Evolutionary conservation across 2,797 vertebrate genomes (phyloP), one percentile per base, ranked within the genome.

Genomic region (Alca torda): DNA sequence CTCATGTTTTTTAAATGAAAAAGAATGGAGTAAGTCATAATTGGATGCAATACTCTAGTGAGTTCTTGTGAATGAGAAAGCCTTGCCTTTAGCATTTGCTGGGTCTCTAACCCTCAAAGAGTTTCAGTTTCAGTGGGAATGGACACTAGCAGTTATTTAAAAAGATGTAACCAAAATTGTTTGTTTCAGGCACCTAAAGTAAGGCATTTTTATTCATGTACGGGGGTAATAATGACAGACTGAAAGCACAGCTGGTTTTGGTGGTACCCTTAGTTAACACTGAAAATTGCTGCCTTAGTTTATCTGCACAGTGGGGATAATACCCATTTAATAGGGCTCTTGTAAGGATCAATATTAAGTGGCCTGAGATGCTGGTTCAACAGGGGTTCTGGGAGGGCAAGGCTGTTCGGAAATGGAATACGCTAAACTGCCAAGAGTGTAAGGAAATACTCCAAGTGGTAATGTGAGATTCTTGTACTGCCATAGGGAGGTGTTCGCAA

Each of bases 361-460:
- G 30, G 30, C 53, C 48, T 4, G 5, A 81, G 83, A 8, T 76
- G 59, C 37, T 74, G 65, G 31, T 70, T 91, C 39, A 18, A 0
- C 35, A 77, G 25, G 28, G 30, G 30, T 37, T 73, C n/a, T 79
- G 43, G 37, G 70, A 87, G 45, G 30, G 30, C 48, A 59, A 37
- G 31, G 57, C 46, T n/a, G 50, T 67, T 89, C 68, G 75, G 87
- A 81, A 48, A 53, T 13, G 18, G 70, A 89, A 75, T 30, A 57
- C 4, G 24, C 50, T 59, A 3, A 33, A 16, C 41, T 85, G 75
- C 23, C 48, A 30, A 4, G 30, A 31, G 59, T 16, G 87, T 81
- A 95, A 95, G 57, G 76, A 63, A 77, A 91, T 80, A 57, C 68
- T 64, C 21, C 17, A 30, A 25, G 54, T 72, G 54, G 86, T 81